Evolutionary conservation across 2,888 invertebrate genomes (phyloP), one percentile per base, ranked within the genome.

Genomic region (Nipponacmea schrenckii): DNA sequence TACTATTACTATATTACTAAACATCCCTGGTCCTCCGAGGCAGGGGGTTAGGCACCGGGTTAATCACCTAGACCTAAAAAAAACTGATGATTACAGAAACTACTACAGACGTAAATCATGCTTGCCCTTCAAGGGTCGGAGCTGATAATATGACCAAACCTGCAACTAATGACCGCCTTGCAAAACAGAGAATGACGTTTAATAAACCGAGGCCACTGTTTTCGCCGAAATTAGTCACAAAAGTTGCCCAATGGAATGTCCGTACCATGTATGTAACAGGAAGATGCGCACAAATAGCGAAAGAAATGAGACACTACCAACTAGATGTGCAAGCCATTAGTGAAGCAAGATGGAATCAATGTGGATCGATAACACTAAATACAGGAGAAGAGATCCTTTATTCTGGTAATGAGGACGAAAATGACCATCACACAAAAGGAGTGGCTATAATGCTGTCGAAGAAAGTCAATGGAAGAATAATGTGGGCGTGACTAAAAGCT

Each of bases 381-480:
- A 50, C 50, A 50, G 50, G 63, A 2, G 31, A 56, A 45, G 50
- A n/a, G 17, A 20, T 50, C 15, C 50, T 50, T 50, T 68, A 62
- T n/a, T 62, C 68, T 44, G 68, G 68, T 2, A 62, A 48, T 48
- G 48, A 50, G 17, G 15, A 50, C 20, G 50, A 50, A 50, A 50
- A 50, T 50, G 67, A 68, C 17, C 20, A 50, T 10, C 72, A 72
- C 68, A 26, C 26, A 24, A 62, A 44, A 10, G 65, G 68, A 8
- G 68, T 72, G 12, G 67, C 69, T 44, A 56, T 69, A 10, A 66
- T 69, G 14, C 27, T 66, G 48, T 67, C 24, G 15, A 66, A 62
- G 65, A 64, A 62, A 15, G 68, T 71, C 20, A 71, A 64, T 46
- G 56, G 62, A 14, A 68, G 71, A 68, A 45, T 74, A 5, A 68